Evolutionary conservation across 2,888 invertebrate genomes (phyloP), one percentile per base, ranked within the genome.

Genomic region (Apamea monoglypha): DNA sequence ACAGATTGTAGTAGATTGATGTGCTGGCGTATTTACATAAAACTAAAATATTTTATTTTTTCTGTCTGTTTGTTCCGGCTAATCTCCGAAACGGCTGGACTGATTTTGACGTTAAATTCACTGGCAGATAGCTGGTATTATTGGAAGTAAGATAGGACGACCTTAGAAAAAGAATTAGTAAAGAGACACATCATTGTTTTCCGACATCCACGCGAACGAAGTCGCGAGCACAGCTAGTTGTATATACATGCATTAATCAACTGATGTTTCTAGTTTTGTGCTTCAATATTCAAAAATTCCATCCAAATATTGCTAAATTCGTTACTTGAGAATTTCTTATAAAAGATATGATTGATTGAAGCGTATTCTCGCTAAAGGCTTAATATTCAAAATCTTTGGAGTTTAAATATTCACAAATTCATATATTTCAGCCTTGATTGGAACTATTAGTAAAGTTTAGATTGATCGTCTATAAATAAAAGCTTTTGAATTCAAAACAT

Each of bases 381-480:
- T 73, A 66, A 50, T 69, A 78, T 84, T 77, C 64, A 78, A 79
- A 86, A 83, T 79, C 84, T 79, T 83, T 29, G 25, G 29, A 76
- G 64, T 83, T 87, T 73, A 53, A 79, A 77, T 79, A 85, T 87
- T 83, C 76, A 77, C 61, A 85, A 83, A 85, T 75, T 83, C 74
- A 77, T 87, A 70, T 18, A 87, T 77, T 87, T 87, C 68, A 84
- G 40, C 36, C 6, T 66, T 87, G 76, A 77, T 85, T 85, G 74
- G 10, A 84, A 85, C 85, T 87, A 83, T 88, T 79, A 83, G 56
- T 68, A 86, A 87, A 87, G 78, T 88, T 87, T 79, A 79, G 75
- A 87, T 83, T 83, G 86, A 86, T 83, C 78, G 76, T 59, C 73
- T 74, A 76, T 82, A 76, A 81, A 84, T 81, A 82, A 81, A 68